Percentiles rank a stretch among this genome's conserved stretches.
Conservation (phyloP, 2,888 invertebrate species). For the Rotaria sp. region DNA sequence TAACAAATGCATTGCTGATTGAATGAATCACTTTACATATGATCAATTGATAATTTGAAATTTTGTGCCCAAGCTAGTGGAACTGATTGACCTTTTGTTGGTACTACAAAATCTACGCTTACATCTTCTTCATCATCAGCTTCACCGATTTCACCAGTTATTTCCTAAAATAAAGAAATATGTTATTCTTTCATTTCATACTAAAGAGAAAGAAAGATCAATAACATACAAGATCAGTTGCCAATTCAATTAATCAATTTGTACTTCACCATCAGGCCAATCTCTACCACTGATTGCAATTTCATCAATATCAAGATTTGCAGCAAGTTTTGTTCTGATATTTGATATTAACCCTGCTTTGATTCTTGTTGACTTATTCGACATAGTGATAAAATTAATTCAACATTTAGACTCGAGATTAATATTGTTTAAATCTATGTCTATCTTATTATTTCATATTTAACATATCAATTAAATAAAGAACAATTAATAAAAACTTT, state of each 20-base stretch:
- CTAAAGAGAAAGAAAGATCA: too few species aligned
- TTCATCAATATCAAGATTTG: conserved; percentile 39
- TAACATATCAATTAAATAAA: conserved; percentile 53
- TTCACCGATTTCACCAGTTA: conserved; percentile 53
- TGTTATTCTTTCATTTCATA: too few species aligned
- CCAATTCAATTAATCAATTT: conserved; percentile 65
- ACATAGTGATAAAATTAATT: conserved; percentile 74
- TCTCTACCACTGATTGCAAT: conserved; percentile 46
- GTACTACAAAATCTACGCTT: conserved; percentile 75
- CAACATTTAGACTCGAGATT: conserved; percentile 78
- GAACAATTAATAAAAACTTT: too few species aligned
- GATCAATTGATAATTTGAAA: conserved; percentile 79
- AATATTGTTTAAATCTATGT: conserved; percentile 69
- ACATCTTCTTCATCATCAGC: conserved; percentile 59
- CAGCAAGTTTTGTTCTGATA: neutral
- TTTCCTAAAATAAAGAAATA: too few species aligned
- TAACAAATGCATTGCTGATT: conserved; percentile 65
- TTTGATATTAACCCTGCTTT: conserved; percentile 55
- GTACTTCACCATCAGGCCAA: conserved; percentile 57
- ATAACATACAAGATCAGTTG: conserved; percentile 67
- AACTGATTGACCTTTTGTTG: conserved; percentile 67
- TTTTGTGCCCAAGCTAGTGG: conserved; percentile 69
- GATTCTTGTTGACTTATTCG: conserved; percentile 78
- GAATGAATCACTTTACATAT: conserved; percentile 83
- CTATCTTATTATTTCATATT: conserved; percentile 67